phyloP scores from a whole-genome alignment of 1,140 invertebrate species.

The Caenorhabditis elegans region WBcel235 BX284606.5:5362001-5362500 shows the following conservation, averaged over 20 bases:
- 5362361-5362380: no score
- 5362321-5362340: background rate
- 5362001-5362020: conserved; percentile 5
- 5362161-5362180: conserved; percentile 5
- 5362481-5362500: background rate
- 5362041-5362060: conserved; percentile 19
- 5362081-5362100: conserved; percentile 30
- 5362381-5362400: no score
- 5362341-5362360: no score
- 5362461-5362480: conserved; percentile 2
- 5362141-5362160: conserved; percentile 17
- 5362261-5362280: no score
- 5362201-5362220: background rate
- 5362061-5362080: conserved; percentile 30
- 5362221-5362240: background rate
- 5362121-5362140: background rate
- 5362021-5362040: conserved; percentile 15
- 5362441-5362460: background rate
- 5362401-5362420: background rate
- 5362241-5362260: no score
- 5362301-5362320: background rate
- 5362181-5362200: background rate
- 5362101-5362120: background rate
- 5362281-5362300: conserved; percentile 2
- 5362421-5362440: background rate